These are phyloP conservation scores for Xestoiulus laeticollis DNA, from an alignment of 2,888 invertebrate genomes.

Conservation along the genomic window DNA sequence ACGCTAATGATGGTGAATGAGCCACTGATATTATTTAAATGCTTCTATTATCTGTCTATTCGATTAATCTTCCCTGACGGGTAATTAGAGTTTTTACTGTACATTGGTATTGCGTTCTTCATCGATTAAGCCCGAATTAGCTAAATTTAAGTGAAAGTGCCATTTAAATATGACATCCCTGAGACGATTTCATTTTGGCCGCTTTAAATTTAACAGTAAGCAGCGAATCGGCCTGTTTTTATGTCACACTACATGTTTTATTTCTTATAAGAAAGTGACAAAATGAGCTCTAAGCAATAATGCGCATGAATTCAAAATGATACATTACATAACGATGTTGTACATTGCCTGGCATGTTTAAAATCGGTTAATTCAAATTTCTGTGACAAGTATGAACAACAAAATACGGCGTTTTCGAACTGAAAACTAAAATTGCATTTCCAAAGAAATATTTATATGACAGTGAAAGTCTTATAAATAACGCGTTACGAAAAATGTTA, in stretches of 20 bases:
- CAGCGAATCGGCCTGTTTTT: too few species aligned
- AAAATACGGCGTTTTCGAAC: neutral
- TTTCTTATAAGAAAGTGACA: slow-evolving; percentile 2
- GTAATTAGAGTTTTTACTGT: too few species aligned
- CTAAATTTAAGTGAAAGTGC: too few species aligned
- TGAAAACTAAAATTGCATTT: neutral
- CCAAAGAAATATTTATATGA: neutral
- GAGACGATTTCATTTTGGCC: neutral
- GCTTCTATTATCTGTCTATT: too few species aligned
- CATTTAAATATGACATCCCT: too few species aligned
- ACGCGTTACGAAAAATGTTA: neutral
- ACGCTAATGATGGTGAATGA: too few species aligned
- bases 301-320: too few species aligned
- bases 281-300: neutral
- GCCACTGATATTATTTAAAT: too few species aligned
- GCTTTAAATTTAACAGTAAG: neutral
- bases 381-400: neutral
- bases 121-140: too few species aligned
- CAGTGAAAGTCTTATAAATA: neutral
- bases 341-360: neutral
- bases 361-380: neutral
- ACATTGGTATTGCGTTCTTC: too few species aligned
- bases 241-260: neutral
- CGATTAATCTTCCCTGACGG: too few species aligned
- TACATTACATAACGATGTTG: neutral